Evolutionary conservation across 1,140 invertebrate genomes (phyloP).

Genomic region (Drosophila triauraria): DNA sequence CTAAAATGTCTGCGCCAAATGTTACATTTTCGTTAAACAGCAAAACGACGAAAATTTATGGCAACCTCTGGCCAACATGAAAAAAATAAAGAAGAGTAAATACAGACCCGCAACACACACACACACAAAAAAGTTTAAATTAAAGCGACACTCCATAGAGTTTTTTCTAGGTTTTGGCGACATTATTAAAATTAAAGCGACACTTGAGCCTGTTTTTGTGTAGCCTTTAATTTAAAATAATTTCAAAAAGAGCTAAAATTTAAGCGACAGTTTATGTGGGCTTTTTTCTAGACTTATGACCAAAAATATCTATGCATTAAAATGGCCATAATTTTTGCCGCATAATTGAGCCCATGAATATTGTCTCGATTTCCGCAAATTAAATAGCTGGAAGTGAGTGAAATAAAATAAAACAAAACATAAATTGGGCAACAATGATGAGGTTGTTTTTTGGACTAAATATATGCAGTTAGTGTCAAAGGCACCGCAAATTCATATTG

Average conservation of each 20-base stretch:
- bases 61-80: slow-evolving; percentile 29
- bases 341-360: slow-evolving; percentile 49
- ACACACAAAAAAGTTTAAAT: background rate
- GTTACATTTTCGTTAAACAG: slow-evolving; percentile 73
- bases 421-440: slow-evolving; percentile 13
- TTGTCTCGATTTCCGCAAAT: slow-evolving; percentile 43
- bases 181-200: slow-evolving; percentile 5
- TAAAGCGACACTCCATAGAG: background rate
- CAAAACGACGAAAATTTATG: slow-evolving; percentile 41
- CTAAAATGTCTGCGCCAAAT: slow-evolving; percentile 73
- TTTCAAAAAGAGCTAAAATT: background rate
- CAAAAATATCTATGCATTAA: slow-evolving; percentile 27
- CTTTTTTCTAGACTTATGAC: background rate
- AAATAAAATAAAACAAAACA: slow-evolving; percentile 54
- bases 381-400: slow-evolving; percentile 35
- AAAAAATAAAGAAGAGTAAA: slow-evolving; percentile 18
- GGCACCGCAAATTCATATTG: slow-evolving; percentile 66
- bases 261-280: background rate
- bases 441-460: slow-evolving; percentile 20
- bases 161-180: background rate
- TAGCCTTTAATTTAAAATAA: background rate
- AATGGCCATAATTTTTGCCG: slow-evolving; percentile 27
- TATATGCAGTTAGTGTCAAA: slow-evolving; percentile 56
- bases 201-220: background rate
- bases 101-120: slow-evolving; percentile 9